A percentile compares a stretch with the other conserved stretches of the same genome.
Conservation (phyloP, 2,888 invertebrate genomes). For the Drosophila antonietae region DNA sequence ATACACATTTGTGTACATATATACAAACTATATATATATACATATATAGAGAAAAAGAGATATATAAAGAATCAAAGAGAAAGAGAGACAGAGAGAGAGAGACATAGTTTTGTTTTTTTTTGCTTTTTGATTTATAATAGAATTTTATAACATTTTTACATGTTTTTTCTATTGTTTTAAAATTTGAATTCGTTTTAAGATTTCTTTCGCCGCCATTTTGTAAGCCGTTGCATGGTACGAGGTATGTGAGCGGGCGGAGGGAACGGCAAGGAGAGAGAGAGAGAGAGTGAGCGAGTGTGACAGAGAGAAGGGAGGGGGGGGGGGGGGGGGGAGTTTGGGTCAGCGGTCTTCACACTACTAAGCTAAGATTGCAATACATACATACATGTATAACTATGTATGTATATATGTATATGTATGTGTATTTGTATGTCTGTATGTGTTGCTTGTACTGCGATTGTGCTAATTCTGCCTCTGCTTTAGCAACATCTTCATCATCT, state of each 20-base stretch:
- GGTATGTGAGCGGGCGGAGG: conserved; percentile 5
- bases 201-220: conserved; percentile 35
- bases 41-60: conserved; percentile 15
- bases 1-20: conserved; percentile 24
- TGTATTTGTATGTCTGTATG: neutral
- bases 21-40: conserved; percentile 17
- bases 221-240: conserved; percentile 7
- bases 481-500: conserved; percentile 9
- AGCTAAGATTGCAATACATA: conserved; percentile 3
- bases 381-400: neutral
- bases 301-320: neutral
- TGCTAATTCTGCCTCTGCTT: conserved; percentile 29
- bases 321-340: neutral
- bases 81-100: conserved; percentile 20
- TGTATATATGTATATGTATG: neutral
- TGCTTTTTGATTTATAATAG: neutral
- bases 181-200: neutral
- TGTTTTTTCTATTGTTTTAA: conserved; percentile 1
- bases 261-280: conserved; percentile 3
- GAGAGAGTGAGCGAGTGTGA: neutral
- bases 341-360: conserved; percentile 18
- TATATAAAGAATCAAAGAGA: conserved; percentile 13
- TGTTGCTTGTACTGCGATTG: conserved; percentile 20
- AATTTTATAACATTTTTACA: conserved; percentile 9
- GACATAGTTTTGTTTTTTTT: conserved; percentile 1